Evolutionary conservation across 2,888 invertebrate species (phyloP), one percentile per base, ranked within the genome.

Genomic region (Holacanthella duospinosa): DNA sequence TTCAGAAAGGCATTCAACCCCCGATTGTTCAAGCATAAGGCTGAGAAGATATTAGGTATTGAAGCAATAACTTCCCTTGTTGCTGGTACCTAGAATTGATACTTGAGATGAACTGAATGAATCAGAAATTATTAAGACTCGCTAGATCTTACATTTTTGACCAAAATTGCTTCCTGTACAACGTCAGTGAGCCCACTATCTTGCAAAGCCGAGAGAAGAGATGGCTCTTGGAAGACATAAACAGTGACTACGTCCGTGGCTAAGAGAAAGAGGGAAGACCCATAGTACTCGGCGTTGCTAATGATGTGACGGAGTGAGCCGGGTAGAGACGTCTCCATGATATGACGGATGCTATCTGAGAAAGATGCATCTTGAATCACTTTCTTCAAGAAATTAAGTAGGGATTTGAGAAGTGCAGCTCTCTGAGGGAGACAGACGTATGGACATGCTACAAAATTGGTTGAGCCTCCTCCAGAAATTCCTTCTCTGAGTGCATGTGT

Each of bases 261-360:
- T 57, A 90, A 78, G 36, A 90, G 78, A 77, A 91, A 92, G 60
- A 93, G 77, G 0, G 89, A 89, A 16, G 90, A 86, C 0, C 91
- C 91, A 76, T 92, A 92, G 76, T 90, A 93, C 74, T 91, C 90
- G 0, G 89, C 87, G 78, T 92, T 91, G 69, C 89, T 88, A 67
- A 93, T 88, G 29, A 93, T 88, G 74, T 86, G 86, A 71, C 88
- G 87, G 66, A 92, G 76, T 0, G 89, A 87, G 55, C 83, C 82
- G 0, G 91, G 89, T 66, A 92, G 77, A 26, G 86, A 85, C 1
- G 88, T 89, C 76, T 91, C 90, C 90, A 92, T 92, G 28, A 92
- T 84, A 74, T 89, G 88, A 54, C 89, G 81, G 74, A 88, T 88
- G 70, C 86, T 87, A 74, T 89, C 89, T 1, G 87, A 83, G 76